Percentiles rank a stretch among this genome's conserved stretches.
phyloP scores from a whole-genome alignment of 2,888 invertebrate genomes.

The Drosophila nr. fundita region DNA sequence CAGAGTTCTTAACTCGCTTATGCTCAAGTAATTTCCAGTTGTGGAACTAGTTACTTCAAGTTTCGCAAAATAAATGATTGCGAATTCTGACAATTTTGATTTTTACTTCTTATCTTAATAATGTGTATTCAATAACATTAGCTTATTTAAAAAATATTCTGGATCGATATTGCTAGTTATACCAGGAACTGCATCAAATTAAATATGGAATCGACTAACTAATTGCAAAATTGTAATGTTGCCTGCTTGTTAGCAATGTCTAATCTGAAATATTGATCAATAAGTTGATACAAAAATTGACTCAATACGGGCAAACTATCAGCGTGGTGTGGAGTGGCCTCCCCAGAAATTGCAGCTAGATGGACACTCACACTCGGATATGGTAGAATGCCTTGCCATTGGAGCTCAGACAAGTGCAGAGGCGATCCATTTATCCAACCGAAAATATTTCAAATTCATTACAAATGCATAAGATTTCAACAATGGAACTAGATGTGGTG shows the following conservation, averaged over 20 bases:
- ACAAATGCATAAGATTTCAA: conserved; percentile 81
- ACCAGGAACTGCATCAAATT: background rate
- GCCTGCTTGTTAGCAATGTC: conserved; percentile 33
- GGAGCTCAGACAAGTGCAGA: conserved; percentile 37
- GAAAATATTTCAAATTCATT: conserved; percentile 79
- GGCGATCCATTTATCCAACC: conserved; percentile 57
- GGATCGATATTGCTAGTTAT: background rate
- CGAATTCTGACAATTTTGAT: background rate
- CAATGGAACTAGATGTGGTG: conserved; percentile 43
- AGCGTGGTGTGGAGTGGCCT: conserved; percentile 3
- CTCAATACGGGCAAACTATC: conserved; percentile 5
- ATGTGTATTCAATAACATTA: no score
- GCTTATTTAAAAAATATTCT: background rate
- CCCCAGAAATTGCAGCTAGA: conserved; percentile 51
- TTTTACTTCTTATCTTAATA: no score
- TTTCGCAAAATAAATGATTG: background rate
- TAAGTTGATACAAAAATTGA: conserved; percentile 59
- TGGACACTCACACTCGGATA: conserved; percentile 14
- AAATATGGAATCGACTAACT: background rate
- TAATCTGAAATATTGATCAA: conserved; percentile 72
- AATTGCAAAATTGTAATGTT: background rate
- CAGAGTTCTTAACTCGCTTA: conserved; percentile 24
- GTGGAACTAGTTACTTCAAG: background rate
- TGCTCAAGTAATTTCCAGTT: conserved; percentile 1
- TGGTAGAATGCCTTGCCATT: conserved; percentile 42